A percentile compares a stretch with the other conserved stretches of the same genome.
phyloP scores from a whole-genome alignment of 2,888 invertebrate genomes.

The Caenorhabditis sp. region DNA sequence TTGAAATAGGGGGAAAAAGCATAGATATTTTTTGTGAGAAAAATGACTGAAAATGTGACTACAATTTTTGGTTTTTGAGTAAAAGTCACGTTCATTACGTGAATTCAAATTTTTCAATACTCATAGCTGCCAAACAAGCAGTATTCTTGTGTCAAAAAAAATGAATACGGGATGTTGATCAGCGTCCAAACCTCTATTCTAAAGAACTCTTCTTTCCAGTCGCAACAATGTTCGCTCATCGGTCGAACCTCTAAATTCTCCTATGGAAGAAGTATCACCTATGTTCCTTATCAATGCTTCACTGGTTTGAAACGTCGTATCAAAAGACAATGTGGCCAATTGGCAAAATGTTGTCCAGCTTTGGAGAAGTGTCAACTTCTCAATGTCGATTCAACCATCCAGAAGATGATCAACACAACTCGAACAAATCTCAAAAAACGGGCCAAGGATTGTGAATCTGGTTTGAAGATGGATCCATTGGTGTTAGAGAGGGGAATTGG shows the following conservation, averaged over 20 bases:
- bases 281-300: conserved; percentile 61
- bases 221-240: conserved; percentile 22
- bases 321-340: conserved; percentile 51
- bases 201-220: conserved; percentile 15
- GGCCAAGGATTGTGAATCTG: conserved; percentile 48
- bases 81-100: no score
- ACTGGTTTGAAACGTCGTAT: conserved; percentile 52
- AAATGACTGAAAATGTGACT: no score
- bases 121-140: no score
- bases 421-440: conserved; percentile 41
- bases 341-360: conserved; percentile 53
- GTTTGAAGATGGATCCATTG: conserved; percentile 16
- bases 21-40: no score
- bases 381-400: conserved; percentile 35
- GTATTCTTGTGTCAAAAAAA: no score
- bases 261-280: conserved; percentile 49
- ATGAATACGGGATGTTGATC: no score
- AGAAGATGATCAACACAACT: conserved; percentile 38
- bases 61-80: no score
- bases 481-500: conserved; percentile 10
- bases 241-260: conserved; percentile 40
- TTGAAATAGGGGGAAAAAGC: no score
- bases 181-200: no score
- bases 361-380: conserved; percentile 39
- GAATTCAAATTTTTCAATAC: no score